Conservation (phyloP, 1,140 invertebrate genomes). For the Drosophila orena region DNA sequence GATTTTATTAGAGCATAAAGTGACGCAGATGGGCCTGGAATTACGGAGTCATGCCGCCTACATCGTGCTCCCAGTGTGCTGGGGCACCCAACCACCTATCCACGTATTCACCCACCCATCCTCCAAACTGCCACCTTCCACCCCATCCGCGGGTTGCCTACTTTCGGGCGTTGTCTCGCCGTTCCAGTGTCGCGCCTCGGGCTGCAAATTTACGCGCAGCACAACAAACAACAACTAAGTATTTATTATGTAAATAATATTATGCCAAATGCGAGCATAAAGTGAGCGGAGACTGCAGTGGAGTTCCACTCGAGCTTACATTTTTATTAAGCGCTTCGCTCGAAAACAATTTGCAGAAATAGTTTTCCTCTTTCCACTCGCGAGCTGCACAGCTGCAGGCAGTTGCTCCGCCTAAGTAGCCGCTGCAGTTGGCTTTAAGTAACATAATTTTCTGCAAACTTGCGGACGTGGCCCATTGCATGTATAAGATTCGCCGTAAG, state of each 20-base stretch:
- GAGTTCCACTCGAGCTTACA: slow-evolving; percentile 34
- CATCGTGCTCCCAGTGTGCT: slow-evolving; percentile 33
- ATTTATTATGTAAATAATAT: slow-evolving; percentile 82
- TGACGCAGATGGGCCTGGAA: slow-evolving; percentile 60
- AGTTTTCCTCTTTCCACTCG: slow-evolving; percentile 47
- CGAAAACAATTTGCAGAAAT: slow-evolving; percentile 42
- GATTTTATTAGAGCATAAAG: slow-evolving; percentile 57
- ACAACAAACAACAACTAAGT: slow-evolving; percentile 76
- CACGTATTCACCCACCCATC: not conserved
- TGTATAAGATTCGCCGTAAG: slow-evolving; percentile 14
- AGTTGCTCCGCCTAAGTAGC: slow-evolving; percentile 35
- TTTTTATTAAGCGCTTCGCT: slow-evolving; percentile 57
- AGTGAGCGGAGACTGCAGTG: slow-evolving; percentile 5
- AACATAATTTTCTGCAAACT: slow-evolving; percentile 42
- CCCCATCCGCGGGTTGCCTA: slow-evolving; percentile 14
- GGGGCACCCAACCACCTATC: not conserved
- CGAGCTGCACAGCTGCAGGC: slow-evolving; percentile 20
- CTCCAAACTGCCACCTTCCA: not conserved
- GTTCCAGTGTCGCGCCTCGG: slow-evolving; percentile 42
- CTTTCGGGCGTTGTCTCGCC: slow-evolving; percentile 16
- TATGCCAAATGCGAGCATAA: slow-evolving; percentile 52
- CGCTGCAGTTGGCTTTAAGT: slow-evolving; percentile 49
- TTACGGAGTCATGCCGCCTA: slow-evolving; percentile 34
- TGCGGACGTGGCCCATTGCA: slow-evolving; percentile 13
- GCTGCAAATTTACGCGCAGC: slow-evolving; percentile 67